phyloP scores from a whole-genome alignment of 2,797 vertebrate genomes.

The Leptatherina wallacei region DNA sequence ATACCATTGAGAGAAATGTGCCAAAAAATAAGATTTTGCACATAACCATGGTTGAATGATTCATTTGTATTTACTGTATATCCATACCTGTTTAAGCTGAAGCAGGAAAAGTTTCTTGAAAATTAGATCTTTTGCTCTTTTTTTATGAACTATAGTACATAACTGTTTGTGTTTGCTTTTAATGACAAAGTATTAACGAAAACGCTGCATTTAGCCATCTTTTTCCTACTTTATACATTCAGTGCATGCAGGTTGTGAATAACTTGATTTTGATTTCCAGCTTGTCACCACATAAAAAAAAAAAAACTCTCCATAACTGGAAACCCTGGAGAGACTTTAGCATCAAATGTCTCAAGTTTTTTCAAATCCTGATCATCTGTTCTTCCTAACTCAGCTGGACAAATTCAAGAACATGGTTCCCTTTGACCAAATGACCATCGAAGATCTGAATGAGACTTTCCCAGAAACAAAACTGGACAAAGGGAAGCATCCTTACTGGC shows the following conservation, averaged over 20 bases:
- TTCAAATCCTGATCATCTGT: not conserved
- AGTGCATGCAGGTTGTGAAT: too few species aligned
- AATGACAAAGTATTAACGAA: not conserved
- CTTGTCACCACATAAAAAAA: too few species aligned
- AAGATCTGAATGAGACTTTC: slow-evolving; percentile 85
- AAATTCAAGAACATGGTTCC: slow-evolving; percentile 86
- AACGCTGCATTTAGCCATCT: too few species aligned
- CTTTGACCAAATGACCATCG: slow-evolving; percentile 90
- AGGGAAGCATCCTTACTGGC: slow-evolving; percentile 92
- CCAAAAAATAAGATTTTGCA: not conserved
- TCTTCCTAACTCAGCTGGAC: slow-evolving; percentile 51
- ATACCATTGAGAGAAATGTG: too few species aligned
- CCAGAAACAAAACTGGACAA: slow-evolving; percentile 91
- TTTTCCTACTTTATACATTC: too few species aligned
- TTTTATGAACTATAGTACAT: not conserved
- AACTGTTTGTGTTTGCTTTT: not conserved
- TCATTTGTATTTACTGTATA: not conserved
- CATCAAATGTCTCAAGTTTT: not conserved
- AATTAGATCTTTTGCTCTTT: not conserved
- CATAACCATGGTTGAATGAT: not conserved
- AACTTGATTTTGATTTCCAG: too few species aligned
- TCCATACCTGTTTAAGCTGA: not conserved
- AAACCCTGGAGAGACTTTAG: not conserved
- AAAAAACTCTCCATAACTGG: not conserved
- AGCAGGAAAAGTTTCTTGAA: not conserved